Conservation (phyloP, 2,113 vertebrate genomes). For the Mustela lutreola region DNA sequence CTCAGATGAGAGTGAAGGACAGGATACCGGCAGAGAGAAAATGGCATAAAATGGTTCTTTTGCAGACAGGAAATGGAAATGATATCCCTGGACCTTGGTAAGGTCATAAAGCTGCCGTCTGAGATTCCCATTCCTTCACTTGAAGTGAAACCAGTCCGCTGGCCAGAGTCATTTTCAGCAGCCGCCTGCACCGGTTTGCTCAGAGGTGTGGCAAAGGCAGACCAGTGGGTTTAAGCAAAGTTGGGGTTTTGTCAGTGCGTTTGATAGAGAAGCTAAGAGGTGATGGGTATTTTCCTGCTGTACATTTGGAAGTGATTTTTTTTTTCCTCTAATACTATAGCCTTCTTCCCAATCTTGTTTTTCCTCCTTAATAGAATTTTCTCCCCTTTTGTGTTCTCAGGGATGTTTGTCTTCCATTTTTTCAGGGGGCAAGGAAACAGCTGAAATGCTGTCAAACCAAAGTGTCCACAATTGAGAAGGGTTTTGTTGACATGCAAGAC, state of each 20-base stretch:
- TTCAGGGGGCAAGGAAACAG: background rate
- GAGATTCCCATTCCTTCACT: background rate
- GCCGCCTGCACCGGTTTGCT: background rate
- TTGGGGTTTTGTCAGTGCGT: background rate
- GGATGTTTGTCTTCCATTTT: background rate
- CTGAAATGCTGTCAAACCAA: background rate
- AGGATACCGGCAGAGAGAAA: background rate
- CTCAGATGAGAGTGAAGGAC: background rate
- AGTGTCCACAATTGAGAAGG: background rate
- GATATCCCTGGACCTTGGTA: background rate
- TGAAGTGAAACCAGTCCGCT: background rate
- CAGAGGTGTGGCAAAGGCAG: background rate
- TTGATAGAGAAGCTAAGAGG: background rate
- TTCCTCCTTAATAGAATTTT: background rate
- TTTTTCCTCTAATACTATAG: background rate
- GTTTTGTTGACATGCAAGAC: background rate
- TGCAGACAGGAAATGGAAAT: background rate
- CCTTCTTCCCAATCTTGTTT: background rate
- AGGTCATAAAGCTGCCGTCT: background rate
- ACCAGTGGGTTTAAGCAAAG: background rate
- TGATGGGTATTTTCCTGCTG: background rate
- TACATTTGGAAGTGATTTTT: background rate
- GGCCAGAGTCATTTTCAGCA: background rate
- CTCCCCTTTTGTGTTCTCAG: background rate
- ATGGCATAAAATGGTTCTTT: background rate